These are phyloP conservation scores for Ranitomeya imitator DNA, from an alignment of 2,113 vertebrate genomes.

Conservation along the genomic window DNA sequence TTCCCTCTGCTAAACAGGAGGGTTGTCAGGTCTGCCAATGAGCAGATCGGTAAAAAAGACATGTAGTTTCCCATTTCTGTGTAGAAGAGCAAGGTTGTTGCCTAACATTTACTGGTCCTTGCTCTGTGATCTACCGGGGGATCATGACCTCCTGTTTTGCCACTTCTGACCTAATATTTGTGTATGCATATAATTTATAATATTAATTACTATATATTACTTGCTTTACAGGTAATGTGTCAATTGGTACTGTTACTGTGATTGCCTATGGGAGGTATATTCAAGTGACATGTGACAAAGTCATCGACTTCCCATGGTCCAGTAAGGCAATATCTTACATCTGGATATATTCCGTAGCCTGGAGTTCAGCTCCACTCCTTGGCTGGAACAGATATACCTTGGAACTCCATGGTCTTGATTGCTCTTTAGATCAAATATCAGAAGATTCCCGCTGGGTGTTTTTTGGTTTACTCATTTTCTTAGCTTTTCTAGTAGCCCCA, in stretches of 20 bases:
- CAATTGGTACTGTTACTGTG: slow-evolving; percentile 86
- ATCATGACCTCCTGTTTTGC: background rate
- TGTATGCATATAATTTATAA: background rate
- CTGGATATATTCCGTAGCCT: slow-evolving; percentile 92
- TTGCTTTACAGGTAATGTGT: slow-evolving; percentile 83
- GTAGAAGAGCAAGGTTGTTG: too few relatives aligned
- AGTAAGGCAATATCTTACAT: slow-evolving; percentile 87
- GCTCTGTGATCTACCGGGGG: too few relatives aligned
- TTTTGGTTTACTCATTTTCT: slow-evolving; percentile 88
- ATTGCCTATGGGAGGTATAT: slow-evolving; percentile 91
- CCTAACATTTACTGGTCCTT: too few relatives aligned
- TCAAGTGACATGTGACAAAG: slow-evolving; percentile 86
- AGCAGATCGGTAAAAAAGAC: too few relatives aligned
- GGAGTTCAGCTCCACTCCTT: slow-evolving; percentile 88
- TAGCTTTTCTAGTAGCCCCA: slow-evolving; percentile 86
- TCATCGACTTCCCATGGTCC: slow-evolving; percentile 87
- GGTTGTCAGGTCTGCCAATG: too few relatives aligned
- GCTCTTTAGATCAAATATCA: slow-evolving; percentile 87
- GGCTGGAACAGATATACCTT: slow-evolving; percentile 92
- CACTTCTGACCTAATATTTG: background rate
- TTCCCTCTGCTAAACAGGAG: too few relatives aligned
- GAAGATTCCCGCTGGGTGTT: slow-evolving; percentile 85
- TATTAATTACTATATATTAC: background rate
- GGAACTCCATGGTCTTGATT: slow-evolving; percentile 85
- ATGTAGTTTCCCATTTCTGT: too few relatives aligned